Evolutionary conservation across 2,888 invertebrate species (phyloP).

Genomic region (Caenorhabditis becei): DNA sequence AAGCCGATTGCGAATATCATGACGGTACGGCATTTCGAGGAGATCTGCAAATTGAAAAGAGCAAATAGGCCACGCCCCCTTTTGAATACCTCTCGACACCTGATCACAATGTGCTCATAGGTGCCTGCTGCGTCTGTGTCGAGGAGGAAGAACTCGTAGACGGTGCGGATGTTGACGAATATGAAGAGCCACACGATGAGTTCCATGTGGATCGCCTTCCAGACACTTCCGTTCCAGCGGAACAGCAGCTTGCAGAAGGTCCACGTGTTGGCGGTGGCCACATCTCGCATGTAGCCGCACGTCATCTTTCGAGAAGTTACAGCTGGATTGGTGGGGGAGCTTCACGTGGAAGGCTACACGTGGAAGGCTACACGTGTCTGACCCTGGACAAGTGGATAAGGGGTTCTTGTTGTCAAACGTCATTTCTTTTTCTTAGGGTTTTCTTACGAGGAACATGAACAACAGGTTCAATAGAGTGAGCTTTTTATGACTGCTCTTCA

Average conservation of each 20-base stretch:
- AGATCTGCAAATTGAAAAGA: slow-evolving; percentile 23
- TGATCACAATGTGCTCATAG: slow-evolving; percentile 55
- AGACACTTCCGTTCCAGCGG: slow-evolving; percentile 74
- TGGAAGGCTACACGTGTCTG: background rate
- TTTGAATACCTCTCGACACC: slow-evolving; percentile 37
- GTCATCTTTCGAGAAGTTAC: slow-evolving; percentile 62
- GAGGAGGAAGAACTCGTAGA: slow-evolving; percentile 59
- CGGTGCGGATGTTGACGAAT: slow-evolving; percentile 62
- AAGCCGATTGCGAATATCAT: slow-evolving; percentile 71
- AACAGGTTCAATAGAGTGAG: slow-evolving; percentile 44
- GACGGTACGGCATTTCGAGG: slow-evolving; percentile 49
- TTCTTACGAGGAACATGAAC: slow-evolving; percentile 19
- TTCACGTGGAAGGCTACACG: background rate
- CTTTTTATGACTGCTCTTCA: background rate
- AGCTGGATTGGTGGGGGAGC: too few relatives aligned
- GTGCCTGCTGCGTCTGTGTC: slow-evolving; percentile 21
- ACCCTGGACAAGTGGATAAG: too few relatives aligned
- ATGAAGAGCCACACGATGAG: slow-evolving; percentile 66
- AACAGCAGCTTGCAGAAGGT: slow-evolving; percentile 68
- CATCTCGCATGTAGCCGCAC: slow-evolving; percentile 71
- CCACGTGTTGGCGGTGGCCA: slow-evolving; percentile 67
- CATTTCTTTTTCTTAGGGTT: background rate
- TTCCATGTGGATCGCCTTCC: slow-evolving; percentile 71
- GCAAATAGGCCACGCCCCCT: background rate
- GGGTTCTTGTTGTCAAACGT: too few relatives aligned